Conservation (phyloP, 2,113 vertebrate species). For the Indri indri region DNA sequence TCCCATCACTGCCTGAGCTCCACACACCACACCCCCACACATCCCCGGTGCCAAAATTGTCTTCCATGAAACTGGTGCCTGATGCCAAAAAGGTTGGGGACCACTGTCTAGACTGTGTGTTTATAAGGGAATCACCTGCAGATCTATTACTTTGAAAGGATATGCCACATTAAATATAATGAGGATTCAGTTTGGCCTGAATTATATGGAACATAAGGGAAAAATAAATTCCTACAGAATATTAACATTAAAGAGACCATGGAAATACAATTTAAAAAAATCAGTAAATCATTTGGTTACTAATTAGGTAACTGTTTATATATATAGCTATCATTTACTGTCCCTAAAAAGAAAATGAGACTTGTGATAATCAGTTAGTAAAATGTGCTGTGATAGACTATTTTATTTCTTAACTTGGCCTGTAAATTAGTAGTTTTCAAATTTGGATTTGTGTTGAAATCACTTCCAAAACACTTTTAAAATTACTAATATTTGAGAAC, state of each 20-base stretch:
- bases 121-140: neutral
- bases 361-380: neutral
- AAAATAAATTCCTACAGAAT: neutral
- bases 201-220: neutral
- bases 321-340: neutral
- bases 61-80: too few species aligned
- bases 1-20: too few species aligned
- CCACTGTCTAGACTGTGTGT: neutral
- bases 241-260: neutral
- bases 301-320: neutral
- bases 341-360: neutral
- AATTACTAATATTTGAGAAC: neutral
- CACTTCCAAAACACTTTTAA: neutral
- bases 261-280: neutral
- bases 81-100: too few species aligned
- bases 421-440: neutral
- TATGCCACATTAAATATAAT: neutral
- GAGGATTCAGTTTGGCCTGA: neutral
- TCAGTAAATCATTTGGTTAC: neutral
- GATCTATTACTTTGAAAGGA: neutral
- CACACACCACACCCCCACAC: too few species aligned
- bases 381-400: neutral
- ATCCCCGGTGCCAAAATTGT: too few species aligned
- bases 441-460: neutral
- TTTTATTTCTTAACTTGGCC: neutral